phyloP scores from a whole-genome alignment of 2,113 vertebrate species.

The Dascyllus trimaculatus region DNA sequence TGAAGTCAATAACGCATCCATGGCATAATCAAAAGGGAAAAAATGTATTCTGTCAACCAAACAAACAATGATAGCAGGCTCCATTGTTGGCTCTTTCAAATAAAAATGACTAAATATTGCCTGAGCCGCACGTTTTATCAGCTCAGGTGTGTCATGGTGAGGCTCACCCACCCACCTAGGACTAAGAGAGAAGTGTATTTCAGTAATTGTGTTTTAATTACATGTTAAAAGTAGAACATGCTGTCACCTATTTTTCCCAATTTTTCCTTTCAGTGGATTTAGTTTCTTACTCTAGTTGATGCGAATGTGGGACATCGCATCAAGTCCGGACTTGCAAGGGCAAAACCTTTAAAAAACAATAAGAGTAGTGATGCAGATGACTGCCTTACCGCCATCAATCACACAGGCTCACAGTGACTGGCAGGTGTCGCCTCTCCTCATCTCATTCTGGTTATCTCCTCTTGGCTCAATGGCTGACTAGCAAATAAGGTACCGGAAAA shows the following conservation, averaged over 20 bases:
- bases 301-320: conserved; percentile 43
- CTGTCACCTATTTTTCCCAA: background rate
- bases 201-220: background rate
- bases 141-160: conserved; percentile 13
- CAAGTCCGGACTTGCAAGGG: conserved; percentile 33
- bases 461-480: conserved; percentile 30
- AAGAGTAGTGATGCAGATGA: conserved; percentile 35
- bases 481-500: conserved; percentile 54
- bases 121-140: conserved; percentile 9
- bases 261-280: background rate
- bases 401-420: conserved; percentile 53
- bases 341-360: conserved; percentile 54
- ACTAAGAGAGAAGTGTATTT: background rate
- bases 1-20: conserved; percentile 27
- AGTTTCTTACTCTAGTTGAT: background rate
- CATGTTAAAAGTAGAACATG: background rate
- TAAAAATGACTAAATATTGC: conserved; percentile 16
- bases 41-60: conserved; percentile 13
- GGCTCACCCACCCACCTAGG: background rate
- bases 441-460: conserved; percentile 40
- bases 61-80: conserved; percentile 25
- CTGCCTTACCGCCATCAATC: conserved; percentile 72
- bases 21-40: conserved; percentile 17
- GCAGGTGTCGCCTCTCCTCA: conserved; percentile 49
- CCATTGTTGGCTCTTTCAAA: conserved; percentile 5